Evolutionary conservation across 2,888 invertebrate genomes (phyloP).

Genomic region (Trissolcus japonicus): DNA sequence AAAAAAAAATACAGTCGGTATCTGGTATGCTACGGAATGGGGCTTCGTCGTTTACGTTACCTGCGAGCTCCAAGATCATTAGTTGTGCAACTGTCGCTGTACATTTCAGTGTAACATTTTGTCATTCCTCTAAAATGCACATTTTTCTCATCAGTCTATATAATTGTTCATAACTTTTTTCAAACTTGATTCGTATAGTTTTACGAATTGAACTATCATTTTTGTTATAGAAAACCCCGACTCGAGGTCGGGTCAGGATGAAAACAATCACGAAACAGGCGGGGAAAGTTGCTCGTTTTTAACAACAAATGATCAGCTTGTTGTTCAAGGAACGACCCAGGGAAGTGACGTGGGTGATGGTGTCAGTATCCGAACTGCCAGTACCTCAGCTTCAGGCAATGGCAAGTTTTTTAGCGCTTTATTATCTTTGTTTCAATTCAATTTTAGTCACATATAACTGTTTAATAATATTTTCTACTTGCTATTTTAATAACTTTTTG

Average conservation of each 20-base stretch:
- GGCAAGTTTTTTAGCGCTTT: constrained; percentile 61
- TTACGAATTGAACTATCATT: background rate
- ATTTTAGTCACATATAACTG: too few relatives aligned
- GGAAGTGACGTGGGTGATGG: constrained; percentile 72
- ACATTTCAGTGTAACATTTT: background rate
- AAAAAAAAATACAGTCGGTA: constrained; percentile 63
- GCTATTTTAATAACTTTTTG: too few relatives aligned
- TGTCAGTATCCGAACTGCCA: constrained; percentile 72
- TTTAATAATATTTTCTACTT: background rate
- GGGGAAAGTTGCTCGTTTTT: constrained; percentile 63
- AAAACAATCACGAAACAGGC: constrained; percentile 66
- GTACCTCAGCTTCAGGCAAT: constrained; percentile 73
- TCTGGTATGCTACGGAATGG: constrained; percentile 70
- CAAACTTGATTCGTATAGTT: background rate
- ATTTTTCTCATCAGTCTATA: background rate
- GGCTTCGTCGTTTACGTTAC: constrained; percentile 69
- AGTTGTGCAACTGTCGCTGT: constrained; percentile 10
- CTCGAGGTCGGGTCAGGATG: constrained; percentile 67
- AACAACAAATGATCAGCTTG: constrained; percentile 67
- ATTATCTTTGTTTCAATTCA: background rate
- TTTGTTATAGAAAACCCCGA: constrained; percentile 67
- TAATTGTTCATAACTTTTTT: background rate
- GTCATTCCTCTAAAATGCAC: background rate
- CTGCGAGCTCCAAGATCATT: constrained; percentile 42
- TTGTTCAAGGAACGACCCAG: constrained; percentile 67